Evolutionary conservation across 2,113 vertebrate species (phyloP), one percentile per base, ranked within the genome.

Genomic region (Antennarius striatus): DNA sequence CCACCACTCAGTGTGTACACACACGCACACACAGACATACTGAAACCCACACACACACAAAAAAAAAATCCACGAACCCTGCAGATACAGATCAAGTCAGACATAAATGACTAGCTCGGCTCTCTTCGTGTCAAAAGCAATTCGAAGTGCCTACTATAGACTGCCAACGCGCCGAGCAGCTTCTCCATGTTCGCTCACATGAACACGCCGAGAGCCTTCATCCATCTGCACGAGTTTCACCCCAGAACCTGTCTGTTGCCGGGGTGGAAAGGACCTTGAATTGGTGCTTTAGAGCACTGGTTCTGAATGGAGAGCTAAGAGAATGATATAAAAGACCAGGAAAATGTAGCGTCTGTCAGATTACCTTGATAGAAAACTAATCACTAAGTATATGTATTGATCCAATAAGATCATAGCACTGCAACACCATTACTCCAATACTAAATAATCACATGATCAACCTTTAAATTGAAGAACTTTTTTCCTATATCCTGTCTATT

Each of bases 61-160:
- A 36, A 70, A 58, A 50, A 5, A 7, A 4, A 36, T 36, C 5
- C 32, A 36, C 32, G 7, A 36, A 36, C 32, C 30, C 76, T 40
- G 55, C 65, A 63, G 78, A 71, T 67, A 40, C 58, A 66, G 40
- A 83, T 75, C 56, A 56, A 69, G 68, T 77, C 48, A 16, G 76
- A 82, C 69, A 74, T 58, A 79, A 78, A 79, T 46, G 79, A 77
- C 79, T 46, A 42, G 64, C 62, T 52, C 0, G 71, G 74, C 65
- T 78, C 68, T 67, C 62, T 82, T 32, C 57, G 51, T 79, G 80
- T 86, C 82, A 82, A 53, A 77, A 75, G 53, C 64, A 36, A 80
- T 82, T 65, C 68, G 47, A 65, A 74, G 74, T 6, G 56, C 10
- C 29, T 5, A 3, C 56, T 53, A 55, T 22, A 46, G 71, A 68